These are phyloP conservation scores for Drosophila pegasa DNA, from an alignment of 2,888 invertebrate genomes.

Conservation along the genomic window DNA sequence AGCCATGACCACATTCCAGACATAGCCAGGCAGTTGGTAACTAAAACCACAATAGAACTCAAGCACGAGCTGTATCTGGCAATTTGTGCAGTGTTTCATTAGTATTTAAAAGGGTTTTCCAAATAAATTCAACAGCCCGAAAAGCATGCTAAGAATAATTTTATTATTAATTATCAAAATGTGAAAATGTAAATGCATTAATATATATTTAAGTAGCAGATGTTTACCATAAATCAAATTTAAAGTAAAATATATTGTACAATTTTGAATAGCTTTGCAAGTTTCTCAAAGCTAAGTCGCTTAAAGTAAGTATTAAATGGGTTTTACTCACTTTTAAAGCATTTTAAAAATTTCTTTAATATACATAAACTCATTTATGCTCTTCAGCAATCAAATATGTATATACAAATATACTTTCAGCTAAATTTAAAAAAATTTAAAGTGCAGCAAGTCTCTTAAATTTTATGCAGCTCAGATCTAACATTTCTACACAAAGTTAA, in stretches of 20 bases:
- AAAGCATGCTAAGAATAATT: no score
- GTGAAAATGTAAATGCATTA: not conserved
- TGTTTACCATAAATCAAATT: not conserved
- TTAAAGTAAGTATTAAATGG: not conserved
- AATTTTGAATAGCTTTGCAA: no score
- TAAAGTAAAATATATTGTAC: not conserved
- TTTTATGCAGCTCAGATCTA: not conserved
- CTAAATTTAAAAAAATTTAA: not conserved
- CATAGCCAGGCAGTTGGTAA: conserved; percentile 23
- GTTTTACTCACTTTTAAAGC: not conserved
- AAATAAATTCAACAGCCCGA: not conserved
- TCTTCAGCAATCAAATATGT: no score
- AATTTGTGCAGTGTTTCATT: not conserved
- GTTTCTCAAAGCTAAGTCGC: not conserved
- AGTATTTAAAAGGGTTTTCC: not conserved
- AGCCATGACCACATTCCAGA: conserved; percentile 8
- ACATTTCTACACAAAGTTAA: not conserved
- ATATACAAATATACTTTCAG: not conserved
- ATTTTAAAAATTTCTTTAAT: not conserved
- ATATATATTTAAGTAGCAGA: not conserved
- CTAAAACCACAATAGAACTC: conserved; percentile 19
- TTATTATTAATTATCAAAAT: not conserved
- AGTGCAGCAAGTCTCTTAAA: not conserved
- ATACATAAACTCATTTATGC: no score
- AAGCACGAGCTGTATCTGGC: not conserved